phyloP scores from a whole-genome alignment of 2,888 invertebrate species.

The Scaptomyza flava region DNA sequence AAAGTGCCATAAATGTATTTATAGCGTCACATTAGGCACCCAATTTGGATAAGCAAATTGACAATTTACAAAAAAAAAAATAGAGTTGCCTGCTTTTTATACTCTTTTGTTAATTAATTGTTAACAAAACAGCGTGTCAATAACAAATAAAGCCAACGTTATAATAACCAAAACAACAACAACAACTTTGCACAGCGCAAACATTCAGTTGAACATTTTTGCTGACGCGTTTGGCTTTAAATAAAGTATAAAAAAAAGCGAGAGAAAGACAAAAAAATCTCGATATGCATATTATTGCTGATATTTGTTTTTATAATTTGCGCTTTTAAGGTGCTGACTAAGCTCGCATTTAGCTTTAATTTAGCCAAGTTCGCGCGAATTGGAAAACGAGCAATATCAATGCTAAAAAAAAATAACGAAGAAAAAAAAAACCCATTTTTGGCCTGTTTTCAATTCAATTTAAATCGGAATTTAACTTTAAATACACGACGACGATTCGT shows the following conservation, averaged over 20 bases:
- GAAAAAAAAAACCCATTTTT: constrained; percentile 41
- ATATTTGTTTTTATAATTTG: constrained; percentile 37
- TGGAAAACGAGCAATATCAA: constrained; percentile 15
- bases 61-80: constrained; percentile 44
- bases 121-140: constrained; percentile 62
- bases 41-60: constrained; percentile 50
- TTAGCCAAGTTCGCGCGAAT: constrained; percentile 68
- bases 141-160: constrained; percentile 17
- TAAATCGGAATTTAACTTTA: constrained; percentile 46
- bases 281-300: constrained; percentile 35
- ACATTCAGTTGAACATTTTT: constrained; percentile 32
- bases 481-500: constrained; percentile 6
- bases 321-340: constrained; percentile 61
- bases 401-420: neutral
- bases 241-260: neutral
- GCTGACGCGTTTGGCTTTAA: constrained; percentile 48
- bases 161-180: neutral
- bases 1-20: constrained; percentile 56
- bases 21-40: constrained; percentile 46
- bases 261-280: constrained; percentile 11
- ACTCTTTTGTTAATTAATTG: constrained; percentile 62
- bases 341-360: constrained; percentile 63
- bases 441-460: constrained; percentile 49
- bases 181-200: constrained; percentile 41
- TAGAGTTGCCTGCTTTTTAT: constrained; percentile 16